Evolutionary conservation across 1,140 invertebrate species (phyloP).

Genomic region (Caerostris darwini): DNA sequence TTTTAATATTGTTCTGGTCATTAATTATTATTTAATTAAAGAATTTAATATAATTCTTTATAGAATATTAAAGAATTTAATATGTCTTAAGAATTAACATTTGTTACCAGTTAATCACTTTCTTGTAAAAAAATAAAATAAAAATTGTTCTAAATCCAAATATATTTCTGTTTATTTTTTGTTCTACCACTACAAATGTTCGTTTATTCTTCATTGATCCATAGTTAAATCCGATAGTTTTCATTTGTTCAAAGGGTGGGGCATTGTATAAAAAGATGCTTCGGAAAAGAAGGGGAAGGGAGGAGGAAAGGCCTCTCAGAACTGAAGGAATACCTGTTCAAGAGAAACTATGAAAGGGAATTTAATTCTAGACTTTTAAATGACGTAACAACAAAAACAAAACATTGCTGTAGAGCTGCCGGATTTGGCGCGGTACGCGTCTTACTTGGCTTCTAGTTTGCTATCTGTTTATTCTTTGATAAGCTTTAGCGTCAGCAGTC

Average conservation of each 20-base stretch:
- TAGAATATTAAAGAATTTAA: too few species aligned
- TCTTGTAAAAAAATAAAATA: too few species aligned
- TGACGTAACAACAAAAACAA: conserved; percentile 73
- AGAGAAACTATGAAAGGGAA: conserved; percentile 51
- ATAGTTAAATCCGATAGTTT: not conserved
- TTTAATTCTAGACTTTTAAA: conserved; percentile 67
- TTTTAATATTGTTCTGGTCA: too few species aligned
- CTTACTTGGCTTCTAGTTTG: conserved; percentile 36
- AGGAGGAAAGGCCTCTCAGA: not conserved
- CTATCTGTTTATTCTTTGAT: conserved; percentile 44
- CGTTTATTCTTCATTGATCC: not conserved
- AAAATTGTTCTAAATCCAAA: too few species aligned
- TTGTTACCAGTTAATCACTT: too few species aligned
- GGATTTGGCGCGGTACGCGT: conserved; percentile 56
- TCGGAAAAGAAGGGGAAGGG: not conserved
- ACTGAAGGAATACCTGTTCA: conserved; percentile 15
- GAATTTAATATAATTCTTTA: too few species aligned
- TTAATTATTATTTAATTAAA: too few species aligned
- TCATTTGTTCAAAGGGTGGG: not conserved
- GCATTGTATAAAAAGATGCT: not conserved
- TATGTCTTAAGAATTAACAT: too few species aligned
- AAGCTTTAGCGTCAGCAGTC: not conserved
- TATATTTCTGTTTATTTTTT: too few species aligned
- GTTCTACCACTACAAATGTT: not conserved
- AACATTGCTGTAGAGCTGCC: conserved; percentile 59